Conservation (phyloP, 2,113 vertebrate species). For the Eptesicus fuscus region DNA sequence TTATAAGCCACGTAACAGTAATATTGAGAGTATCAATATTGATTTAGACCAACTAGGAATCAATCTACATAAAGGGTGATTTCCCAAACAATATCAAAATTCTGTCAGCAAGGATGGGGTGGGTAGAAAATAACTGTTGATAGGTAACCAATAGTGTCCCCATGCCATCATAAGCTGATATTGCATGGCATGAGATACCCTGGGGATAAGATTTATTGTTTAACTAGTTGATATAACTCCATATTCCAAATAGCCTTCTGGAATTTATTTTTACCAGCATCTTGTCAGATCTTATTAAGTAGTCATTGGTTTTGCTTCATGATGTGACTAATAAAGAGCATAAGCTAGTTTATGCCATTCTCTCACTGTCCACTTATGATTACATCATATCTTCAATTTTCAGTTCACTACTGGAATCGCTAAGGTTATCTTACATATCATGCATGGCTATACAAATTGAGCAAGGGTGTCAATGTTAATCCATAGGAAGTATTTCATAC, state of each 20-base stretch:
- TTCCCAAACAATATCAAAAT: neutral
- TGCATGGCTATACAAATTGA: neutral
- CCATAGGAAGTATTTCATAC: neutral
- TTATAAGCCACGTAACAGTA: neutral
- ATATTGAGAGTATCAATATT: neutral
- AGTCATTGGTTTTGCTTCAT: neutral
- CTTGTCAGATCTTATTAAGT: neutral
- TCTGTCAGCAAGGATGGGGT: neutral
- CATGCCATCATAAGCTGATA: neutral
- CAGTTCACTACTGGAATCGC: neutral
- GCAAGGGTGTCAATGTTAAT: neutral
- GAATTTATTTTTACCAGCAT: neutral
- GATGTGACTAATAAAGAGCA: neutral
- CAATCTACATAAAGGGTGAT: neutral
- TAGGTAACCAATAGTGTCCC: neutral
- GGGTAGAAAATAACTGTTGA: neutral
- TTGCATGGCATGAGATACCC: neutral
- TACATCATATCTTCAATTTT: neutral
- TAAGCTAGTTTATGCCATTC: neutral
- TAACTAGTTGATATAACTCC: neutral
- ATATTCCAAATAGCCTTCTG: neutral
- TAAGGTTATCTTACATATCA: neutral
- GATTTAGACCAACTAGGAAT: neutral
- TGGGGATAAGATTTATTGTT: neutral
- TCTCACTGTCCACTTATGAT: neutral